Percentiles rank a stretch among this genome's conserved stretches.
Evolutionary conservation across 1,140 invertebrate genomes (phyloP).

Genomic region (Heterodera schachtii): DNA sequence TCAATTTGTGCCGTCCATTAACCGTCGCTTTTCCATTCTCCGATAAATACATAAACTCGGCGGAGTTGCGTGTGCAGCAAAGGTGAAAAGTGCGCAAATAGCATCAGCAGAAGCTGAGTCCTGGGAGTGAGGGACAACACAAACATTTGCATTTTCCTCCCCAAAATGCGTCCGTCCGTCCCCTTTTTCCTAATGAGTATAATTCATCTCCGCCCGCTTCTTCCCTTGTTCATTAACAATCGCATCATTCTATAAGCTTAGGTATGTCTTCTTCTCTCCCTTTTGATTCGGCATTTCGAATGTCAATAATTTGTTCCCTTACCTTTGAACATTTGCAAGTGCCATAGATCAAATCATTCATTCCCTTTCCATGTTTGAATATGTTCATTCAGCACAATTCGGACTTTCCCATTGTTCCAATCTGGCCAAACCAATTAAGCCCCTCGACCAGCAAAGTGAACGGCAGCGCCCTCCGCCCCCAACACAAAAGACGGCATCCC

Average conservation of each 20-base stretch:
- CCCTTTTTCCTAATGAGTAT: constrained; percentile 1
- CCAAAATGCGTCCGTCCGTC: too few relatives aligned
- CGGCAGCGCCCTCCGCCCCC: background rate
- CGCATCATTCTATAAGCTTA: background rate
- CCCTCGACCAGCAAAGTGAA: background rate
- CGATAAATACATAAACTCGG: background rate
- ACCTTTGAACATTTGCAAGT: background rate
- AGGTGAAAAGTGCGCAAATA: background rate
- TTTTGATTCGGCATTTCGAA: background rate
- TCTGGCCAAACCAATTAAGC: background rate
- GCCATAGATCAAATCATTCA: too few relatives aligned
- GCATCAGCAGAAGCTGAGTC: background rate
- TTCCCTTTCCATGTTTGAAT: background rate
- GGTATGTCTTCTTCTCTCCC: background rate
- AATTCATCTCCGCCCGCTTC: background rate
- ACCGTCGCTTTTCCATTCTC: background rate
- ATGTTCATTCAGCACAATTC: background rate
- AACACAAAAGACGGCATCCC: background rate
- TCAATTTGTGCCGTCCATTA: background rate
- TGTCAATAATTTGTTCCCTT: background rate
- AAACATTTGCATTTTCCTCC: background rate
- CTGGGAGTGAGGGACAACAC: background rate
- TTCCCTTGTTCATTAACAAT: background rate
- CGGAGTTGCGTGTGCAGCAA: background rate
- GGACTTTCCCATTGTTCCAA: background rate